Percentiles rank a stretch among this genome's conserved stretches.
These are phyloP conservation scores for Aporrectodea caliginosa DNA, from an alignment of 1,140 invertebrate species.

Conservation along the genomic window DNA sequence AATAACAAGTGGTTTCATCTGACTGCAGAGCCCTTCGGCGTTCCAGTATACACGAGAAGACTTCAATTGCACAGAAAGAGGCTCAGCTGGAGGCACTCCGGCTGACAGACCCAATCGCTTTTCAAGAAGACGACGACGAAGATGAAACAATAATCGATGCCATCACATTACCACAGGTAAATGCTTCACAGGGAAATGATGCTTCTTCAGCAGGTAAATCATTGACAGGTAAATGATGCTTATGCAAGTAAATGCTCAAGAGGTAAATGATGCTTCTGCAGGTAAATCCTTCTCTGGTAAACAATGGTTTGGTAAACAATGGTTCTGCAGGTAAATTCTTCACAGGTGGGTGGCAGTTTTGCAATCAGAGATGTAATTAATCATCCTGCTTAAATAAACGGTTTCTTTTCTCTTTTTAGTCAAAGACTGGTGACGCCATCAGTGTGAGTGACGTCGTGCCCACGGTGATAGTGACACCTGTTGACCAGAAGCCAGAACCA, in stretches of 20 bases:
- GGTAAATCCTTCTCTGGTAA: too few relatives aligned
- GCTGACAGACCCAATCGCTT: background rate
- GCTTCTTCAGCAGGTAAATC: too few relatives aligned
- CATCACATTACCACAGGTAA: background rate
- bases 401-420: background rate
- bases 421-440: background rate
- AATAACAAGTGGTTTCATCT: too few relatives aligned
- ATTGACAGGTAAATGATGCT: too few relatives aligned
- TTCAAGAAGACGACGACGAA: background rate
- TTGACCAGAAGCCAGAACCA: too few relatives aligned
- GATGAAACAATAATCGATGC: background rate
- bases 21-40: background rate
- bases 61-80: slow-evolving; percentile 12
- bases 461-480: background rate
- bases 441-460: background rate
- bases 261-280: too few relatives aligned
- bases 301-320: too few relatives aligned
- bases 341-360: too few relatives aligned
- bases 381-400: too few relatives aligned
- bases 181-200: background rate
- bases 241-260: too few relatives aligned
- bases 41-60: slow-evolving; percentile 16
- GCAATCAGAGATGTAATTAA: too few relatives aligned
- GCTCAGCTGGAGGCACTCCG: slow-evolving; percentile 6
- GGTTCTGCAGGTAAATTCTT: too few relatives aligned